Evolutionary conservation across 2,888 invertebrate species (phyloP).

Genomic region (Drosophila paranaensis): DNA sequence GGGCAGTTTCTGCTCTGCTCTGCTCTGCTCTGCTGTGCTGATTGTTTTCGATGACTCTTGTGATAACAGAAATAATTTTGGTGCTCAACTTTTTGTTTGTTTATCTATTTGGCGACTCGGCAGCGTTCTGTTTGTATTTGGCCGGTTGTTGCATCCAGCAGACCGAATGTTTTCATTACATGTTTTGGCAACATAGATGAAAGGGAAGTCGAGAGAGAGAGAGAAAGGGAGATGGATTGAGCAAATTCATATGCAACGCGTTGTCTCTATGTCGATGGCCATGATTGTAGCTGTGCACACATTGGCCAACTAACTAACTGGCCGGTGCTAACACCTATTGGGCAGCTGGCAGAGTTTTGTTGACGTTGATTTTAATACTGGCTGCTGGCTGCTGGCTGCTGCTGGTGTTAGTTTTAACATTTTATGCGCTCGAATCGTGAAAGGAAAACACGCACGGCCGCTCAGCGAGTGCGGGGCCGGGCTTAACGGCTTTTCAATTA

Average conservation of each 20-base stretch:
- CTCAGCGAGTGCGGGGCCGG: conserved; percentile 6
- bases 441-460: conserved; percentile 42
- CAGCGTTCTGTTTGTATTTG: conserved; percentile 32
- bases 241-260: conserved; percentile 30
- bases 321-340: conserved; percentile 30
- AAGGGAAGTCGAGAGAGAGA: not conserved
- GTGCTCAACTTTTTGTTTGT: conserved; percentile 59
- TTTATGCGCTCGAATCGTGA: conserved; percentile 63
- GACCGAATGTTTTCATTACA: conserved; percentile 67
- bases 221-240: not conserved
- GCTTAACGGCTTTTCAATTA: conserved; percentile 65
- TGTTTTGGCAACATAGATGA: conserved; percentile 56
- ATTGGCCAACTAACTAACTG: conserved; percentile 27
- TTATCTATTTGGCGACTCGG: conserved; percentile 47
- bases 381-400: conserved; percentile 27
- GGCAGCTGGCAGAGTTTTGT: conserved; percentile 13
- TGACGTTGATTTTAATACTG: conserved; percentile 66
- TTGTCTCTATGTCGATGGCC: conserved; percentile 6
- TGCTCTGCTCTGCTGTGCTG: too few relatives aligned
- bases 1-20: not conserved
- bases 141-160: conserved; percentile 18
- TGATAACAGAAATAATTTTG: conserved; percentile 70
- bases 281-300: conserved; percentile 20
- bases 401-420: conserved; percentile 51
- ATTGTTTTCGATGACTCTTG: conserved; percentile 48